Base-by-base conservation (phyloP, 2,797 vertebrate species). In the Anguilla anguilla region DNA sequence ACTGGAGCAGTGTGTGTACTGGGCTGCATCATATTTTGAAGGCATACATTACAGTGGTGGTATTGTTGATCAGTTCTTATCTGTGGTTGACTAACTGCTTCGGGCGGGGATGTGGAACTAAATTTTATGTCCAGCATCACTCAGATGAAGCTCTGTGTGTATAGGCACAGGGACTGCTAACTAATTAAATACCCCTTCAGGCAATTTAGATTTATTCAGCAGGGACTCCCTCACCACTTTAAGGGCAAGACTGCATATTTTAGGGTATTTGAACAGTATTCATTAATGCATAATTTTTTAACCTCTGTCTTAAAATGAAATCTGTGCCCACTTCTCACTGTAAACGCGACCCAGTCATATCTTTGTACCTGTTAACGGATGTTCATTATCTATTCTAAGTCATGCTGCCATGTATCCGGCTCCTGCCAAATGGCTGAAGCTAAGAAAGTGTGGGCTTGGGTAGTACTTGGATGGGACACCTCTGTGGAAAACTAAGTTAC, bases 151-250 rank as follows among this genome's bases (percentile, higher is more conserved):
- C 64, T 46, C 43, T 46, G 43, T 46, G 4, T 46, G 43, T 46
- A 46, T 46, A 46, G 43, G 43, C 43, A 46, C 43, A 4, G 43
- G 43, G 43, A 46, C 4, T 46, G 43, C 43, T 46, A 61, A 19
- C 59, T 61, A 19, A 61, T 61, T 61, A 19, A 25, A 61, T 61
- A 69, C 10, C n/a, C 25, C 64, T 69, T 6, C 64, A 69, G 64
- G 64, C 7, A 5, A 69, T 69, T 69, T n/a, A 69, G 25, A 25
- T 6, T 69, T 69, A 25, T 25, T n/a, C 22, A n/a, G 64, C n/a
- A n/a, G 64, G 64, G n/a, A 69, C n/a, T 69, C 64, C 64, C 64
- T 69, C 64, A 69, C 64, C n/a, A n/a, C 64, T n/a, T n/a, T 69
- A 69, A 10, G 6, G 25, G n/a, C 9, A 69, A 28, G 9, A 6